Conservation (phyloP, 2,888 invertebrate genomes). For the Chaetoderma sp. region DNA sequence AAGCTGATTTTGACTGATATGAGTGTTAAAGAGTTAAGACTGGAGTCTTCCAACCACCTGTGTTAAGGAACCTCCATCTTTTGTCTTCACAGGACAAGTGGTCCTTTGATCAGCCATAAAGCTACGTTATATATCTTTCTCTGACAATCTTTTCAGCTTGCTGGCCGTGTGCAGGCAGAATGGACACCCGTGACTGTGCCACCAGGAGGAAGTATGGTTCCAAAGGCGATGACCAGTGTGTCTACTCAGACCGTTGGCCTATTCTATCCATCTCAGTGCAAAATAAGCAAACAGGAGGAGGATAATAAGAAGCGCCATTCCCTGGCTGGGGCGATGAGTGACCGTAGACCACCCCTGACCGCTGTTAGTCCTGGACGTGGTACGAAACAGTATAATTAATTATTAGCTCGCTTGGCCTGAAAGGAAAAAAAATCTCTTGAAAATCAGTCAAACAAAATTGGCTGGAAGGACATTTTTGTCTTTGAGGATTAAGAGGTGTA, state of each 20-base stretch:
- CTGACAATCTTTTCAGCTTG: neutral
- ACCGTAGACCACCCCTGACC: conserved; percentile 64
- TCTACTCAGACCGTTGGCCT: conserved; percentile 68
- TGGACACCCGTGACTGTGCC: conserved; percentile 52
- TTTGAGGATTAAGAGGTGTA: neutral
- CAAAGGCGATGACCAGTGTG: conserved; percentile 35
- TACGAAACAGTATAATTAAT: no score
- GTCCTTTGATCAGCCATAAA: no score
- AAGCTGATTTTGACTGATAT: no score
- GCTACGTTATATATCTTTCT: no score
- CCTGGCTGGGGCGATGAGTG: conserved; percentile 63
- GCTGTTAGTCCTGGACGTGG: conserved; percentile 69
- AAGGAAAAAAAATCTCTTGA: no score
- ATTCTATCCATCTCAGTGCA: conserved; percentile 67
- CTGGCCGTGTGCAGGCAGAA: conserved; percentile 35
- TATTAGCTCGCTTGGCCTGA: neutral
- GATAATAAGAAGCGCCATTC: conserved; percentile 60
- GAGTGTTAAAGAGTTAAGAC: no score
- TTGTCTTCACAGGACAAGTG: no score
- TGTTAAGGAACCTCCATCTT: no score
- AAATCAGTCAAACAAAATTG: neutral
- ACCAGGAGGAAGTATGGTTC: conserved; percentile 8
- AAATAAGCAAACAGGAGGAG: conserved; percentile 55
- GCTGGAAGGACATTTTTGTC: neutral
- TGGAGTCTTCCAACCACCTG: no score